phyloP scores from a whole-genome alignment of 53 echinoderm and acorn worm species.

The Paracentrotus lividus region DNA sequence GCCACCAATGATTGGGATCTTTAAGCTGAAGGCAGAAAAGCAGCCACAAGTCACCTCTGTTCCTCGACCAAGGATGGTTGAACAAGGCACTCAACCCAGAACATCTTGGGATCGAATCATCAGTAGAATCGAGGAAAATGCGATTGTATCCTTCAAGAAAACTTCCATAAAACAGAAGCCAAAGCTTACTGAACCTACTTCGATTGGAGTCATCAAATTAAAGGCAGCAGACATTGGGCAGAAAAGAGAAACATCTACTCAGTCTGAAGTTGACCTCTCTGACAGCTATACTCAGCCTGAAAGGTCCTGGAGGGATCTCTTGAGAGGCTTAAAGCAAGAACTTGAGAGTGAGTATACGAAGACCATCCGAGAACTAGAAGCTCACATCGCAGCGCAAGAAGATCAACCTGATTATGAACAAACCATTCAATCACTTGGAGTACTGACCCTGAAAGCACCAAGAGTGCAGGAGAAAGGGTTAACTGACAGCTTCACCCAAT shows the following conservation, averaged over 20 bases:
- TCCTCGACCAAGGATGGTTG: constrained; percentile 6
- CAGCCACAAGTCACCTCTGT: constrained; percentile 2
- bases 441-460: constrained; percentile 82
- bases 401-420: constrained; percentile 73
- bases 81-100: constrained; percentile 72
- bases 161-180: constrained; percentile 29
- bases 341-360: constrained; percentile 91
- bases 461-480: constrained; percentile 55
- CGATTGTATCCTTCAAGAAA: constrained; percentile 67
- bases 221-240: constrained; percentile 55
- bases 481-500: constrained; percentile 47
- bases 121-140: constrained; percentile 70
- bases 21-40: constrained; percentile 71
- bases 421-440: constrained; percentile 73
- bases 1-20: constrained; percentile 58
- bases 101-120: constrained; percentile 67
- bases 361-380: constrained; percentile 84
- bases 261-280: constrained; percentile 10
- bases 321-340: constrained; percentile 83
- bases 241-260: constrained; percentile 65
- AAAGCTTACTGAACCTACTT: constrained; percentile 41
- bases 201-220: constrained; percentile 67
- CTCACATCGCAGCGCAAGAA: constrained; percentile 76
- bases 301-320: constrained; percentile 78
- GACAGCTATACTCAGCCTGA: constrained; percentile 80